These are phyloP conservation scores for pig (Sus scrofa) DNA, from an alignment of 2,113 vertebrate species.

Conservation along the genomic window DNA sequence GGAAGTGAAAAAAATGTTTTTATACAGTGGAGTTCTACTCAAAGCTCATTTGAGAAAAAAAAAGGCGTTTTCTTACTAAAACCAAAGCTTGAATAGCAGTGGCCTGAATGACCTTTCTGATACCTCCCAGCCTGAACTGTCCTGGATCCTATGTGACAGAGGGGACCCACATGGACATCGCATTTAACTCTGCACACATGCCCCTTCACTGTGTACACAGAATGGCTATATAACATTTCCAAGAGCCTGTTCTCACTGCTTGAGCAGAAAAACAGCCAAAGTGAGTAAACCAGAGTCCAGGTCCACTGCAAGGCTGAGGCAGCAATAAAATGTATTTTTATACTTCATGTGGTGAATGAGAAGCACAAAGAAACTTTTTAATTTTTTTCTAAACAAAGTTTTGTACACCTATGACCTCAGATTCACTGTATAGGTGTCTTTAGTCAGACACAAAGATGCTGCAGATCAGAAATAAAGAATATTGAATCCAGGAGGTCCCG, in stretches of 20 bases:
- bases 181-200: conserved; percentile 4
- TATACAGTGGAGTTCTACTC: background rate
- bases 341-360: background rate
- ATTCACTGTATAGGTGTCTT: conserved; percentile 23
- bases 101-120: background rate
- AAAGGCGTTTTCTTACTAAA: conserved; percentile 2
- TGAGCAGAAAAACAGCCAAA: background rate
- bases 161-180: background rate
- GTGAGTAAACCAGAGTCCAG: background rate
- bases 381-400: conserved; percentile 25
- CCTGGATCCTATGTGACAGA: background rate
- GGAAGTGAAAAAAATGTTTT: background rate
- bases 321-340: conserved; percentile 41
- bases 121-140: background rate
- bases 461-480: conserved; percentile 53
- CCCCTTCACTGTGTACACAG: background rate
- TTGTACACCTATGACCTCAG: conserved; percentile 10
- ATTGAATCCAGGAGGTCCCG: background rate
- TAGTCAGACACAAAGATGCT: background rate
- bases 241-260: background rate
- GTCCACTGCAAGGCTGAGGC: background rate
- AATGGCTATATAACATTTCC: background rate
- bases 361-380: conserved; percentile 33
- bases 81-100: background rate
- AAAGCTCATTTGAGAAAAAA: background rate